Evolutionary conservation across 1,140 invertebrate genomes (phyloP), one percentile per base, ranked within the genome.

Genomic region (Drosophila leontia): DNA sequence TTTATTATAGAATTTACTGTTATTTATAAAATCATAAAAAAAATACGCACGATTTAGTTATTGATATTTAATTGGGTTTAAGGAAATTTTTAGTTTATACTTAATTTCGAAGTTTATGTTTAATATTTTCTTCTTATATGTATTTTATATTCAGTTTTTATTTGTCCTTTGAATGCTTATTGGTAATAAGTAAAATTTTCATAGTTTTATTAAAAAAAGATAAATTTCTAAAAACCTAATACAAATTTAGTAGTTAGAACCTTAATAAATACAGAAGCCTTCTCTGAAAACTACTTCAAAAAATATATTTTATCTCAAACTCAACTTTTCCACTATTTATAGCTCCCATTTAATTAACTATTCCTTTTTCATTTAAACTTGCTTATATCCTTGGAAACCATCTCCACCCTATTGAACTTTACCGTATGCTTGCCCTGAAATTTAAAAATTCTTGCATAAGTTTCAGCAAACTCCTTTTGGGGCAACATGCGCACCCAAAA

Each of bases 371-470:
- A 5, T 19, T 19, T 35, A 1, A 0, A 6, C 50, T 53, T 19
- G 7, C 32, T 35, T 6, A 55, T 55, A 37, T 56, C 53, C 35
- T 39, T 56, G 53, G 53, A 44, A 59, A 42, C 26, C 42, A 29
- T 15, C 32, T 19, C 23, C 39, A 19, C 19, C 37, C 62, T 13
- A 29, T 63, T 42, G 15, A 65, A 65, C 55, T 60, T 68, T 68
- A 64, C 5, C 17, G 3, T 47, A 9, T 41, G 50, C 37, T 55
- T 8, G 7, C 6, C 34, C 26, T 34, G 12, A 78, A 78, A 69
- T 63, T 57, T 29, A 35, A 45, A 79, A 87, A 83, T 80, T 80
- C 83, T 87, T 86, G 65, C 70, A 72, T 65, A 87, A 86, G 83
- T 85, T 86, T 64, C n/a, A 37, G 17, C 50, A 35, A 71, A 41